A percentile compares a stretch with the other conserved stretches of the same genome.
Conservation (phyloP, 64 coral and sea anemone species). For the Montipora capricornis region DNA sequence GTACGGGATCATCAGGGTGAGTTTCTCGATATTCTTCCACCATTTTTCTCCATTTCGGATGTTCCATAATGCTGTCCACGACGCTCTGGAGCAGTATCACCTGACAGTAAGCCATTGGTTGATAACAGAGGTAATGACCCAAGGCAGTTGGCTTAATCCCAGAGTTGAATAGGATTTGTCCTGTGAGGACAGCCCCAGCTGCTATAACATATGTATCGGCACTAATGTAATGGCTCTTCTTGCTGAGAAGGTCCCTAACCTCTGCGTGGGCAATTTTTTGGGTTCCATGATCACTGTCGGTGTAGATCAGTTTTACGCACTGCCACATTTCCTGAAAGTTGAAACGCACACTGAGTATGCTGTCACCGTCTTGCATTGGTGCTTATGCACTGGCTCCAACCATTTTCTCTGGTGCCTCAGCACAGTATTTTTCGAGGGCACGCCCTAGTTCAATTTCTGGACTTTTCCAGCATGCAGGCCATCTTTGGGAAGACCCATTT, state of each 20-base stretch:
- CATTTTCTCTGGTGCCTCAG: too few relatives aligned
- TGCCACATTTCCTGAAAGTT: not conserved
- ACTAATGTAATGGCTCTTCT: not conserved
- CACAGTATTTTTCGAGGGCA: too few relatives aligned
- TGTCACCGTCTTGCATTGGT: too few relatives aligned
- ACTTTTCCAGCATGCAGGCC: too few relatives aligned
- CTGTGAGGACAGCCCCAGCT: conserved; percentile 17
- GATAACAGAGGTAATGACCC: conserved; percentile 41
- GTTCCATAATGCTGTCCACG: conserved; percentile 24
- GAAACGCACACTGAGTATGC: not conserved
- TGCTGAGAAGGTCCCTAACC: conserved; percentile 7
- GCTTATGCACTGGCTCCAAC: too few relatives aligned
- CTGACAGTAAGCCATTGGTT: conserved; percentile 43
- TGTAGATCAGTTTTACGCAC: not conserved
- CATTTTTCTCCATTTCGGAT: conserved; percentile 22
- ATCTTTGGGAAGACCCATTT: too few relatives aligned
- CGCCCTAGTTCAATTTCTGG: too few relatives aligned
- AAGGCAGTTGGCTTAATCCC: not conserved
- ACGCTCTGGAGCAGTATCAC: conserved; percentile 15
- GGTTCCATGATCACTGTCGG: not conserved
- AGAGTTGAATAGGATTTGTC: conserved; percentile 35
- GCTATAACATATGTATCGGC: conserved; percentile 9
- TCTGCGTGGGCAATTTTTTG: not conserved
- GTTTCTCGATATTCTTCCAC: not conserved
- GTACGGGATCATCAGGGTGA: conserved; percentile 28